Evolutionary conservation across 2,797 vertebrate genomes (phyloP), one percentile per base, ranked within the genome.

Genomic region (Orestias chungarensis): DNA sequence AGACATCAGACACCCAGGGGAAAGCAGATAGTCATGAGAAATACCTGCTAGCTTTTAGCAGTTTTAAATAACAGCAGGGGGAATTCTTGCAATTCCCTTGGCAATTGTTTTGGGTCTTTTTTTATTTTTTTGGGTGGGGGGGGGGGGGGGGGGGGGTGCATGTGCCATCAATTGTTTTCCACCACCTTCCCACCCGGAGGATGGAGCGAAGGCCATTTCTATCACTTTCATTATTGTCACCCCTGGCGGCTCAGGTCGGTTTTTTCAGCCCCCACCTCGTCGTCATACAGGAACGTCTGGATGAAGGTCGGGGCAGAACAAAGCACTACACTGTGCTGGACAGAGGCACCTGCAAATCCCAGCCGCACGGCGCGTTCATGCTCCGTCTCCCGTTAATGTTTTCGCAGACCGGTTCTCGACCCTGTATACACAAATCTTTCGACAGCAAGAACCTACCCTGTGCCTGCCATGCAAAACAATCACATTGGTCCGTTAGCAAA

Each of bases 1-100:
- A 87, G 91, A 91, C 47, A 94, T 83, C 79, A 17, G 89, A 94
- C 50, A 91, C 90, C 75, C 86, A 72, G 73, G 82, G 85, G 90
- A 90, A 92, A 91, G 86, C 82, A 88, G 89, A 92, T 91, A 91
- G 86, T 89, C 92, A 91, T 94, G 93, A 92, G 92, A 94, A 94
- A 91, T 92, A 91, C 90, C 89, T 91, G 82, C 86, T 66, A 76
- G 86, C 86, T 84, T 77, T 64, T 35, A 75, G 71, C 83, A 85
- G 90, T 86, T 87, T 90, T 76, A 82, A 89, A 86, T 89, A 91
- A 88, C 87, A 87, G 68, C 50, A 74, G 18, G 85, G 85, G 81
- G 66, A 84, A 84, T 87, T 38, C 90, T 84, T 83, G 73, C 71
- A 75, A 88, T 91, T 84, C 89, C 81, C 68, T 67, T 38, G 3